Conservation (phyloP, 2,113 vertebrate genomes). For the Lichenostomus cassidix region DNA sequence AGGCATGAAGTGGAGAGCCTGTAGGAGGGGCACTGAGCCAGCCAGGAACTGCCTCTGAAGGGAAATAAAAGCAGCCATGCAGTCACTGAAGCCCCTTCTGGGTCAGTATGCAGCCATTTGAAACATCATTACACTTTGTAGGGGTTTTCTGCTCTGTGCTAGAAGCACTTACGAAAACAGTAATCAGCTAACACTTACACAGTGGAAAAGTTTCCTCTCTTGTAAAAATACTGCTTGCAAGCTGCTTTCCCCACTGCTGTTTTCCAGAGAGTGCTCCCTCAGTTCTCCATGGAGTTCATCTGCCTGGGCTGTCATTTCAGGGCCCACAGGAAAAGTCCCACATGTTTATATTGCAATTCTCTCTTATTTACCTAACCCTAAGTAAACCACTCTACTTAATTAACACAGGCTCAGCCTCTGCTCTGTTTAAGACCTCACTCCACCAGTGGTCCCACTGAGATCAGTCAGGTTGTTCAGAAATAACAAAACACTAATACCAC, state of each 20-base stretch:
- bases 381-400: constrained; percentile 6
- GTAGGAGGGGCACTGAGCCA: constrained; percentile 4
- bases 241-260: neutral
- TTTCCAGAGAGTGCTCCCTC: neutral
- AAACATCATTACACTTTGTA: neutral
- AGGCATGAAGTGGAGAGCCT: neutral
- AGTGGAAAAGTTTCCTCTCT: constrained; percentile 2
- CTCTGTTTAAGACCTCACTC: neutral
- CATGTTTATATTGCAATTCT: neutral
- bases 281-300: neutral
- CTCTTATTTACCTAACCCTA: neutral
- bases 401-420: neutral
- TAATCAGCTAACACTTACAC: neutral
- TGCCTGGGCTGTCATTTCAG: neutral
- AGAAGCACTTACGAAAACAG: neutral
- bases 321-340: neutral
- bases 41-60: neutral
- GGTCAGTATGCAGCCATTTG: constrained; percentile 4
- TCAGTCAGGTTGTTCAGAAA: neutral
- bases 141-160: neutral
- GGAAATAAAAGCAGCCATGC: neutral
- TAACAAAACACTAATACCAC: neutral
- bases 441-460: neutral
- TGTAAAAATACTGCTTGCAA: neutral
- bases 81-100: constrained; percentile 13